Base-by-base conservation (phyloP, 2,113 vertebrate species). In the Trematomus loennbergii region DNA sequence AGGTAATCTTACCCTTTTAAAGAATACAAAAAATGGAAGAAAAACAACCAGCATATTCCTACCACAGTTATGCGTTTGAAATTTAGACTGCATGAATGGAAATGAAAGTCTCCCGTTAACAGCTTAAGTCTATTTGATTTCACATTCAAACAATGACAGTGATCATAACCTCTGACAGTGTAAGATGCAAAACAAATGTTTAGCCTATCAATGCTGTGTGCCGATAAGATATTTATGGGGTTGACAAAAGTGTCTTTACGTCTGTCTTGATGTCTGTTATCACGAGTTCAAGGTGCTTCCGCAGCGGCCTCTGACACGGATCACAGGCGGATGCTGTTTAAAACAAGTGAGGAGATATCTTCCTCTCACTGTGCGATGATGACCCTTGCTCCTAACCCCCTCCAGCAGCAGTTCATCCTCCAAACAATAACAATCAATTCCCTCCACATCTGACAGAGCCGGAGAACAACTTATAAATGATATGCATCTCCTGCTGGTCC, bases 401-500 rank as follows among this genome's bases (percentile, higher is more conserved):
- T 90, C 75, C 81, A 84, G 87, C 79, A 78, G 88, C 77, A 83
- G 79, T 85, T 89, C 90, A 87, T 89, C 90, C 90, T 89, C 88
- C 84, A 89, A 93, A 94, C 93, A 94, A 95, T 93, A 93, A 93
- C 93, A 94, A 94, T 94, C 92, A 91, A 92, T 93, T 87, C 92
- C 87, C 90, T 88, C 81, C 86, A 93, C 91, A 91, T 94, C 91
- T 94, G 91, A 94, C 90, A 82, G 79, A 88, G 84, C 88, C 64
- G 29, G 66, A 93, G 91, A 92, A 89, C 86, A 91, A 93, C 92
- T 93, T 93, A 93, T 93, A 94, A 94, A 95, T 94, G 84, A 94
- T 94, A 94, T 94, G 94, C 94, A 94, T 95, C 94, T 95, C 93
- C 93, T 94, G 93, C 94, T 94, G 93, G 93, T 95, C 94, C 94